Base-by-base conservation (phyloP, 2,797 vertebrate genomes). In the Gephyroberyx darwinii region DNA sequence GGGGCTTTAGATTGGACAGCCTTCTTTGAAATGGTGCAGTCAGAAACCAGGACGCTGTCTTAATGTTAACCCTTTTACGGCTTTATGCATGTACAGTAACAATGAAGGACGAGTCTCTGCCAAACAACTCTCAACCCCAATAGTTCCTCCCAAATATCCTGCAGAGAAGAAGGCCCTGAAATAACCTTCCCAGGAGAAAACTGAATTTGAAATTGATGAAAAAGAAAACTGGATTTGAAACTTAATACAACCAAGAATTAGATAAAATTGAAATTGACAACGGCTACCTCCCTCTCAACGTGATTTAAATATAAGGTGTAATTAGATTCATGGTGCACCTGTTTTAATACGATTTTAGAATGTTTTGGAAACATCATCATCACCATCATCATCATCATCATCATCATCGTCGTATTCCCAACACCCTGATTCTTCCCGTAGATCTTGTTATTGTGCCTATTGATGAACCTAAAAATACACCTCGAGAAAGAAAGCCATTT, bases 401-500 rank as follows among this genome's bases (percentile, higher is more conserved):
- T 0, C 64, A 63, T 61, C 48, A 51, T 31, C 26, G 52, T 39
- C 20, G 69, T 31, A 56, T 55, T 31, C 68, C 59, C 31, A 60
- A 61, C 63, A 65, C 12, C 4, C 5, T 33, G 54, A 41, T 60
- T 61, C 54, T 63, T 75, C 31, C 52, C 37, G 1, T 47, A 51
- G 31, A 33, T 51, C 19, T n/a, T 41, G 39, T 10, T 56, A 50
- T 50, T 50, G 47, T 50, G 8, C 7, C 59, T 33, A 39, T 54
- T 67, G 57, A 70, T 62, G 60, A 75, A 77, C 30, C 65, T 67
- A 76, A 61, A 56, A 77, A 56, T 48, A 22, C 65, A 57, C 54
- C 72, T 67, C 41, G 33, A 62, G 54, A 77, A 56, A 70, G 30
- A 80, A 75, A 78, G 14, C 0, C 67, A 77, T 83, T 81, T 81